Conservation (phyloP, 2,888 invertebrate species). For the Leptinotarsa haldemani region DNA sequence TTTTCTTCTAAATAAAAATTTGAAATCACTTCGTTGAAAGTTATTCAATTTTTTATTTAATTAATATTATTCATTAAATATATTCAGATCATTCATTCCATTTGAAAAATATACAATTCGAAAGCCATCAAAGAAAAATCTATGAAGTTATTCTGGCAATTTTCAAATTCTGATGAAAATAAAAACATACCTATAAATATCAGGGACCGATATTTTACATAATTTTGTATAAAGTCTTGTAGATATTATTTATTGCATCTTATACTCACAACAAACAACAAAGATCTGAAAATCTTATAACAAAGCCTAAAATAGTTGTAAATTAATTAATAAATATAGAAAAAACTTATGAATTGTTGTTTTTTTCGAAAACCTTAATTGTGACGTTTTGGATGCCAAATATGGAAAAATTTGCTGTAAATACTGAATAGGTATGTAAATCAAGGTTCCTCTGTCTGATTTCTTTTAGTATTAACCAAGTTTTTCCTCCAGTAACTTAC, state of each 20-base stretch:
- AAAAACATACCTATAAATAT: conserved; percentile 55
- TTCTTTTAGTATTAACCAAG: conserved; percentile 38
- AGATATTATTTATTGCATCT: conserved; percentile 67
- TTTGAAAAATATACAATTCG: conserved; percentile 15
- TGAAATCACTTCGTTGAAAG: not conserved
- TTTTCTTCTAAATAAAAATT: no score
- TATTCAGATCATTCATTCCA: not conserved
- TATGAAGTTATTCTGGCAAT: conserved; percentile 23
- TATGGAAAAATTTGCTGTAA: conserved; percentile 38
- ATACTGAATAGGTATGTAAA: conserved; percentile 44
- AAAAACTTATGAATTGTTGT: conserved; percentile 37
- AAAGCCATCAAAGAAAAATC: conserved; percentile 17
- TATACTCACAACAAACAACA: conserved; percentile 65
- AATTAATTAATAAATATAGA: conserved; percentile 60
- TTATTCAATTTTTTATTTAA: conserved; percentile 19
- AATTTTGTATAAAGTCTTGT: conserved; percentile 66
- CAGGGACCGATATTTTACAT: conserved; percentile 65
- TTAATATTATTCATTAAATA: not conserved
- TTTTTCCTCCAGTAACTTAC: conserved; percentile 49
- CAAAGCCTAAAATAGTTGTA: conserved; percentile 60
- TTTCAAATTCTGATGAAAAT: conserved; percentile 52
- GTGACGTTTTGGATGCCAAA: conserved; percentile 23
- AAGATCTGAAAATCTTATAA: conserved; percentile 60
- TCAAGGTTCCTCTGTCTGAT: conserved; percentile 35
- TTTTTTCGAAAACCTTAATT: conserved; percentile 33